These are phyloP conservation scores for Leucophora obtusa DNA, from an alignment of 2,888 invertebrate genomes.

Conservation along the genomic window DNA sequence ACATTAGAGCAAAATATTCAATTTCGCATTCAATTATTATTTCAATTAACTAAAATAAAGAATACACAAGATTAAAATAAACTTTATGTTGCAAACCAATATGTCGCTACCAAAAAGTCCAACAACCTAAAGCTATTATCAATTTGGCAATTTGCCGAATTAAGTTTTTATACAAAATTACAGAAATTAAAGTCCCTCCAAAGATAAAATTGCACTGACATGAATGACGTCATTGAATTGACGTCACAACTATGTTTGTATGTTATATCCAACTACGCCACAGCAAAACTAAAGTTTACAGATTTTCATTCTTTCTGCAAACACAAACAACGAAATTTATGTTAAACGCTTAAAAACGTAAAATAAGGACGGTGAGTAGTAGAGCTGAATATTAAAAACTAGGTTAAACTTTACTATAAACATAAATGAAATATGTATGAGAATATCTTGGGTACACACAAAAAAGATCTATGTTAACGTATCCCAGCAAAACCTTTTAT, in stretches of 20 bases:
- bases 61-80: too few species aligned
- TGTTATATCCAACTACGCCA: not conserved
- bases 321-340: conserved; percentile 52
- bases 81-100: too few species aligned
- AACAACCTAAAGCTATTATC: conserved; percentile 21
- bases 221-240: conserved; percentile 61
- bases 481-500: too few species aligned
- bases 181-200: not conserved
- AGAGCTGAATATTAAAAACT: conserved; percentile 41
- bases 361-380: conserved; percentile 17
- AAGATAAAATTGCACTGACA: not conserved
- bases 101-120: not conserved
- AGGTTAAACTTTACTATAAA: conserved; percentile 56
- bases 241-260: conserved; percentile 42
- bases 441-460: conserved; percentile 1
- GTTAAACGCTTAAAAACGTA: conserved; percentile 50
- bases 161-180: not conserved
- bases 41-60: too few species aligned
- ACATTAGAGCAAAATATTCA: too few species aligned
- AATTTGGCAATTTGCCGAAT: conserved; percentile 48
- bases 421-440: conserved; percentile 47
- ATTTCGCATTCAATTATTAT: too few species aligned
- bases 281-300: not conserved
- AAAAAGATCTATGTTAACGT: too few species aligned
- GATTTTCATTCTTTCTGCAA: conserved; percentile 5